Percentiles rank a stretch among this genome's conserved stretches.
phyloP scores from a whole-genome alignment of 2,113 vertebrate genomes.

The Scopus umbretta region DNA sequence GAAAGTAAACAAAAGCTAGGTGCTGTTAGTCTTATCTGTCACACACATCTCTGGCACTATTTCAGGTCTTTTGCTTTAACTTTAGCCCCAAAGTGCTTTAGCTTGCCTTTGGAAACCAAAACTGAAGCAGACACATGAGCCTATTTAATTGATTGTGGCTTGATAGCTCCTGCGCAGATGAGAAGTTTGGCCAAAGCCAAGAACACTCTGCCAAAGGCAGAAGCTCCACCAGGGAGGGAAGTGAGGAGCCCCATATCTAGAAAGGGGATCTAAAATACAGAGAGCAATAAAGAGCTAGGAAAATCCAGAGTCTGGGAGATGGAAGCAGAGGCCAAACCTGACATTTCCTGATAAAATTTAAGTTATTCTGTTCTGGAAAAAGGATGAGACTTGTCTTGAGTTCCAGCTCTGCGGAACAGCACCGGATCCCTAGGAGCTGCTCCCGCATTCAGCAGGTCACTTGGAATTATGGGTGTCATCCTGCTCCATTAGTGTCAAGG shows the following conservation, averaged over 20 bases:
- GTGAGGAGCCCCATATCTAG: not conserved
- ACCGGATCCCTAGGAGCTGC: not conserved
- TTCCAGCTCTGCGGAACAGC: not conserved
- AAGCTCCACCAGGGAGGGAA: not conserved
- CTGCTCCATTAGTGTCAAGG: not conserved
- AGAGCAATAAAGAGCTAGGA: not conserved
- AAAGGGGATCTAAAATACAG: not conserved
- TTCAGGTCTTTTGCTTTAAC: not conserved
- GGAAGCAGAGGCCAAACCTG: not conserved
- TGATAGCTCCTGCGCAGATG: not conserved
- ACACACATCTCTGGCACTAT: not conserved
- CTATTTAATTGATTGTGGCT: not conserved
- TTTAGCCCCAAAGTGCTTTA: not conserved
- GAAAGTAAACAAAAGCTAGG: slow-evolving; percentile 23
- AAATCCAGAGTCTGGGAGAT: not conserved
- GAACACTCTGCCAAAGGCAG: not conserved
- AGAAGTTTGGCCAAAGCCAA: not conserved
- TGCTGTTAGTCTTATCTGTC: not conserved
- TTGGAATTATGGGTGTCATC: not conserved
- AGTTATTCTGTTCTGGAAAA: not conserved
- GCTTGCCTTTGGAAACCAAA: not conserved
- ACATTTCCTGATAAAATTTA: not conserved
- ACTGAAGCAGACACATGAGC: not conserved
- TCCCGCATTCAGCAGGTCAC: not conserved
- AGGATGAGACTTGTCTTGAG: not conserved